Conservation (phyloP, 2,113 vertebrate genomes). For the Oplegnathus fasciatus region DNA sequence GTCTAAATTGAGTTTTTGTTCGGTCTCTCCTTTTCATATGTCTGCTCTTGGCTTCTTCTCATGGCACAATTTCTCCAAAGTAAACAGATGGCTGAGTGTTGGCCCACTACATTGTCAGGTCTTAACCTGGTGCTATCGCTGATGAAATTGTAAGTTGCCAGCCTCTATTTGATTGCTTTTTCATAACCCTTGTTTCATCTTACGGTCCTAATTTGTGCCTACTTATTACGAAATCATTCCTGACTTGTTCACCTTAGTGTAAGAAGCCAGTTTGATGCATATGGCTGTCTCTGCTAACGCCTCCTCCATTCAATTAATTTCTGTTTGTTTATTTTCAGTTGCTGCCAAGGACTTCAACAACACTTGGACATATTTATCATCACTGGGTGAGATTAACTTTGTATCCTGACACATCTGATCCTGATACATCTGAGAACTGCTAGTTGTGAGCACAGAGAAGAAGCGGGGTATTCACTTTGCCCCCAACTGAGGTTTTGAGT, state of each 20-base stretch:
- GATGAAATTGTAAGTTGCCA: constrained; percentile 31
- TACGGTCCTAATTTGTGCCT: constrained; percentile 46
- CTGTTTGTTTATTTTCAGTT: constrained; percentile 62
- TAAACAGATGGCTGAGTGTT: constrained; percentile 63
- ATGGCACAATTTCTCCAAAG: constrained; percentile 25
- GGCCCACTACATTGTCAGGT: constrained; percentile 53
- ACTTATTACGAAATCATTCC: constrained; percentile 49
- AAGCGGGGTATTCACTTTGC: not conserved
- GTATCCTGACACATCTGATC: constrained; percentile 34
- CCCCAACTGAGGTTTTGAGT: not conserved
- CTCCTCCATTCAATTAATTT: constrained; percentile 56
- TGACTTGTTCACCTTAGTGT: constrained; percentile 63
- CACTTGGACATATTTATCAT: constrained; percentile 47
- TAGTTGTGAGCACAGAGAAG: not conserved
- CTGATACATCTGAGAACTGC: constrained; percentile 8
- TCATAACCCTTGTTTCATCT: constrained; percentile 44
- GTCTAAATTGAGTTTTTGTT: constrained; percentile 14
- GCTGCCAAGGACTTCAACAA: constrained; percentile 58
- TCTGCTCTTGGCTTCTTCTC: constrained; percentile 49
- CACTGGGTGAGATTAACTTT: constrained; percentile 35
- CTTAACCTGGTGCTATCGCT: constrained; percentile 44
- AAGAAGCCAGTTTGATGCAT: constrained; percentile 55
- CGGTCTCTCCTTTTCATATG: constrained; percentile 24
- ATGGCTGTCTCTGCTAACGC: constrained; percentile 48
- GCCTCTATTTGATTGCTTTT: constrained; percentile 55